phyloP scores from a whole-genome alignment of 2,888 invertebrate species.

The Platerodrilus igneus region DNA sequence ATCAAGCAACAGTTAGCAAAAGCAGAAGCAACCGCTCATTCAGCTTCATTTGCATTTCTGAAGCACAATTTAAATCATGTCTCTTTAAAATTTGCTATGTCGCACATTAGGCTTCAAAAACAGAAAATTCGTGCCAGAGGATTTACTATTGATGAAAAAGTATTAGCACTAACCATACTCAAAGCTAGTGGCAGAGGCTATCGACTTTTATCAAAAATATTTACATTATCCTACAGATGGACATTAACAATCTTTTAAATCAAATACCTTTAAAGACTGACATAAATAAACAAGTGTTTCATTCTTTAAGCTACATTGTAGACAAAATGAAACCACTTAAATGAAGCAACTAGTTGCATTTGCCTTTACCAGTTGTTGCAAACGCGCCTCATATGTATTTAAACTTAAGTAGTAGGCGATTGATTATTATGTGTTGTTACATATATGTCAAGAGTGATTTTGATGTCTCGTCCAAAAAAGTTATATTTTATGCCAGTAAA shows the following conservation, averaged over 20 bases:
- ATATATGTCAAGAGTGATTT: no score
- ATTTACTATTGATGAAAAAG: constrained; percentile 7
- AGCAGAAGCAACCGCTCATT: no score
- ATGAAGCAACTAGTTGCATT: no score
- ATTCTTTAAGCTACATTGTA: neutral
- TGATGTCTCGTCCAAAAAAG: no score
- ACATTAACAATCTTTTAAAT: constrained; percentile 5
- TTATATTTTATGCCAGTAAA: no score
- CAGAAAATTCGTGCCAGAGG: neutral
- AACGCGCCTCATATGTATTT: no score
- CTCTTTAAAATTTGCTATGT: constrained; percentile 3
- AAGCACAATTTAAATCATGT: no score
- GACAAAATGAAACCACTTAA: neutral
- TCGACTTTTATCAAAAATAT: constrained; percentile 2
- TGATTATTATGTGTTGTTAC: no score
- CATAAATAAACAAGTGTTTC: constrained; percentile 2
- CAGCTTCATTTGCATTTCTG: no score
- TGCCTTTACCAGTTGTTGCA: no score
- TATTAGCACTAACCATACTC: neutral
- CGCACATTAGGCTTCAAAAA: constrained; percentile 2
- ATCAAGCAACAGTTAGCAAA: no score
- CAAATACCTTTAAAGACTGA: constrained; percentile 2
- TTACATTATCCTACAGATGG: constrained; percentile 2
- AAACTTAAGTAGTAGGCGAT: no score
- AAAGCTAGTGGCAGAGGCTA: constrained; percentile 4